Evolutionary conservation across 2,113 vertebrate genomes (phyloP).

Genomic region (Accipiter virgatus): DNA sequence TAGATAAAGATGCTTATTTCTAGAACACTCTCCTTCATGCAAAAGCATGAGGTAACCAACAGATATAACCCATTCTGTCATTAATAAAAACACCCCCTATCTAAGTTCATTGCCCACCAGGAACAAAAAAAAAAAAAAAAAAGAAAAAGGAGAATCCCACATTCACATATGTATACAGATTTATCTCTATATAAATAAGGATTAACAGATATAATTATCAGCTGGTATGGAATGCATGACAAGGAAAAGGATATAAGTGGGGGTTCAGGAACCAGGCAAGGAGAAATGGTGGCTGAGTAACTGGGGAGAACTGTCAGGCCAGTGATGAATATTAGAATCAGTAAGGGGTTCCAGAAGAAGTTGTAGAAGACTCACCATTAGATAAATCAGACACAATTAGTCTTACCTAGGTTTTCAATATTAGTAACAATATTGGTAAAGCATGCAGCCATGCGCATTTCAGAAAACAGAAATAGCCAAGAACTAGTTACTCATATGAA

Average conservation of each 20-base stretch:
- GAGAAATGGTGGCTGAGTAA: background rate
- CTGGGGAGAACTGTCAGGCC: background rate
- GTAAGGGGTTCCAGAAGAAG: background rate
- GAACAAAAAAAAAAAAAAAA: background rate
- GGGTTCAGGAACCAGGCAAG: background rate
- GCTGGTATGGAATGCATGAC: background rate
- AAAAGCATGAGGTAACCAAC: background rate
- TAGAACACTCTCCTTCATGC: background rate
- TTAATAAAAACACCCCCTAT: background rate
- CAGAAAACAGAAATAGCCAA: background rate
- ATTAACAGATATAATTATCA: background rate
- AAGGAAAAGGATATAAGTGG: background rate
- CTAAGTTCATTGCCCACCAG: background rate
- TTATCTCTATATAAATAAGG: background rate
- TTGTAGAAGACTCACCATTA: background rate
- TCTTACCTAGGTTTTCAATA: background rate
- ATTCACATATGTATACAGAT: background rate
- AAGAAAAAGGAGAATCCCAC: background rate
- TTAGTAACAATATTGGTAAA: background rate
- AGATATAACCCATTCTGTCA: background rate
- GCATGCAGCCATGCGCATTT: fast-evolving
- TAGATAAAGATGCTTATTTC: background rate
- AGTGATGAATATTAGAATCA: background rate
- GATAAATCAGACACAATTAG: background rate
- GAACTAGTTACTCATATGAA: background rate